A percentile compares a stretch with the other conserved stretches of the same genome.
Conservation (phyloP, 2,113 vertebrate species). For the Rutilus rutilus region DNA sequence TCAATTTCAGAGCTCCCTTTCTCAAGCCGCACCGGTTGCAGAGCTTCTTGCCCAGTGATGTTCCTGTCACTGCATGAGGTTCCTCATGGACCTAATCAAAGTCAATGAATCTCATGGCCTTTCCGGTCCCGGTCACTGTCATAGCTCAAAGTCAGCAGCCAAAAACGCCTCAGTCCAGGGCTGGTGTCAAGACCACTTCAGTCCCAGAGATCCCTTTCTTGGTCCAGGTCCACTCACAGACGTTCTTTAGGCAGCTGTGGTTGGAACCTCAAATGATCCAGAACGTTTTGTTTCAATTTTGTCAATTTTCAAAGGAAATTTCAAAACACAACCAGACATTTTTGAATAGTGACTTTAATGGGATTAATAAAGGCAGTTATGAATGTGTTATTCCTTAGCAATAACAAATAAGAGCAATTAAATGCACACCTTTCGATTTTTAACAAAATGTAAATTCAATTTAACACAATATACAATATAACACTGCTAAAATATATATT, state of each 20-base stretch:
- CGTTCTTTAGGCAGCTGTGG: not conserved
- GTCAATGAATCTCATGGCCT: not conserved
- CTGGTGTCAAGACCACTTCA: not conserved
- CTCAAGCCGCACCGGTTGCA: not conserved
- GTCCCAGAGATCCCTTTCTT: not conserved
- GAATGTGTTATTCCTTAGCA: not conserved
- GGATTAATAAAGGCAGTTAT: not conserved
- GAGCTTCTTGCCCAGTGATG: not conserved
- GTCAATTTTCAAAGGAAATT: not conserved
- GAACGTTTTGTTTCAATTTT: not conserved
- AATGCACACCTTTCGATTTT: not conserved
- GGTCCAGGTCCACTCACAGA: not conserved
- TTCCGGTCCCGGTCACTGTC: not conserved
- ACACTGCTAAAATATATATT: not conserved
- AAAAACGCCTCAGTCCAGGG: not conserved
- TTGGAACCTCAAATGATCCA: not conserved
- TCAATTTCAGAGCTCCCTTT: not conserved
- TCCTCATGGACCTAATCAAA: not conserved
- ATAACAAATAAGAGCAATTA: not conserved
- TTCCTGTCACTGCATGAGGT: not conserved
- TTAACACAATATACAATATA: not conserved
- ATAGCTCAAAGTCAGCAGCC: not conserved
- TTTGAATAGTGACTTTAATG: not conserved
- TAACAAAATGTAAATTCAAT: not conserved
- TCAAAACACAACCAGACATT: constrained; percentile 1